Evolutionary conservation across 2,888 invertebrate genomes (phyloP).

Genomic region (Dione vanillae): DNA sequence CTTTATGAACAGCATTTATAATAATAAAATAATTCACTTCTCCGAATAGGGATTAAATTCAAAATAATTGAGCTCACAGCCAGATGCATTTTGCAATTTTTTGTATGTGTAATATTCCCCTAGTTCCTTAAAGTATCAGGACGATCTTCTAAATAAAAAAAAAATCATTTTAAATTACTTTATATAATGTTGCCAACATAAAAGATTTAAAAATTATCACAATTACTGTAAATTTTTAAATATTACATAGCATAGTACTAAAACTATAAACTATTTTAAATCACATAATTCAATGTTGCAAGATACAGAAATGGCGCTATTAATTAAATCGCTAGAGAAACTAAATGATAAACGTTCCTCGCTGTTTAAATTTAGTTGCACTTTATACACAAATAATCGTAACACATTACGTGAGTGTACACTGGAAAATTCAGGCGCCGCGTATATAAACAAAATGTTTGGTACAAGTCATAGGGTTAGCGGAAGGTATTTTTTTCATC

Average conservation of each 20-base stretch:
- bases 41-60: no score
- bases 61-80: no score
- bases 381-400: slow-evolving; percentile 46
- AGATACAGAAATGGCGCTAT: slow-evolving; percentile 28
- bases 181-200: no score
- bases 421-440: slow-evolving; percentile 42
- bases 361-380: slow-evolving; percentile 44
- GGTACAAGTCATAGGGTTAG: slow-evolving; percentile 18
- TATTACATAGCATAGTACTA: background rate
- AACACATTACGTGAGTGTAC: slow-evolving; percentile 41
- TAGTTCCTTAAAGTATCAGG: no score
- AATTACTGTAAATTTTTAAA: background rate
- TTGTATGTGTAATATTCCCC: no score
- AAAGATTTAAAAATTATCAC: no score
- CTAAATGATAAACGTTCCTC: slow-evolving; percentile 23
- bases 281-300: background rate
- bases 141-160: no score
- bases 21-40: no score
- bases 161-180: no score
- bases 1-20: no score
- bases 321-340: slow-evolving; percentile 31
- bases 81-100: no score
- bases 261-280: slow-evolving; percentile 2
- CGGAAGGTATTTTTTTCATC: no score
- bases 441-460: slow-evolving; percentile 30